These are phyloP conservation scores for Schizopygopsis malacanthus DNA, from an alignment of 2,797 vertebrate genomes.

Conservation along the genomic window DNA sequence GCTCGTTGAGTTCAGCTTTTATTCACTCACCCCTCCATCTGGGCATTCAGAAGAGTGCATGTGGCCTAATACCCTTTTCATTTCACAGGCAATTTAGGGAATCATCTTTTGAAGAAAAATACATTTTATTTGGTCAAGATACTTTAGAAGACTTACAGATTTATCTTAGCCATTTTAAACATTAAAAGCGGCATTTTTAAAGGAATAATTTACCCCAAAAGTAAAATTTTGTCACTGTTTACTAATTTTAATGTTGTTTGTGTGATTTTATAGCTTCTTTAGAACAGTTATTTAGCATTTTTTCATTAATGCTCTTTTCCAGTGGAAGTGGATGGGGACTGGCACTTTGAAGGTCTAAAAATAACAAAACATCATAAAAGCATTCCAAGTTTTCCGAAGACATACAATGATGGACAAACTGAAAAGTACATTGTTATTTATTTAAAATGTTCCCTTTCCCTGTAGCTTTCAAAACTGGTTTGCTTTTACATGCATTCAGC, in stretches of 20 bases:
- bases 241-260: neutral
- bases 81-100: conserved; percentile 5
- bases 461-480: neutral
- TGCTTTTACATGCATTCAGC: neutral
- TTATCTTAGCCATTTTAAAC: neutral
- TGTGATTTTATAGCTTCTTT: neutral
- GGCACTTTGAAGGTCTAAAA: neutral
- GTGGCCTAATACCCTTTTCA: neutral
- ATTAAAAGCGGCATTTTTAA: neutral
- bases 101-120: conserved; percentile 1
- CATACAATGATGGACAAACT: neutral
- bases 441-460: neutral
- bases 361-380: neutral
- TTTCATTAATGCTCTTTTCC: neutral
- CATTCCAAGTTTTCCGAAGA: neutral
- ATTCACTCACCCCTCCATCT: conserved; percentile 28
- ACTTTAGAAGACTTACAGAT: neutral
- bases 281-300: neutral
- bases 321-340: neutral
- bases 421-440: neutral
- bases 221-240: neutral
- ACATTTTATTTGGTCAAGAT: neutral
- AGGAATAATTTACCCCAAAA: neutral
- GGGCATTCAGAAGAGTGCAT: conserved; percentile 9
- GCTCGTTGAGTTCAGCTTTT: conserved; percentile 23